Evolutionary conservation across 2,797 vertebrate species (phyloP).

Genomic region (Coluber constrictor): DNA sequence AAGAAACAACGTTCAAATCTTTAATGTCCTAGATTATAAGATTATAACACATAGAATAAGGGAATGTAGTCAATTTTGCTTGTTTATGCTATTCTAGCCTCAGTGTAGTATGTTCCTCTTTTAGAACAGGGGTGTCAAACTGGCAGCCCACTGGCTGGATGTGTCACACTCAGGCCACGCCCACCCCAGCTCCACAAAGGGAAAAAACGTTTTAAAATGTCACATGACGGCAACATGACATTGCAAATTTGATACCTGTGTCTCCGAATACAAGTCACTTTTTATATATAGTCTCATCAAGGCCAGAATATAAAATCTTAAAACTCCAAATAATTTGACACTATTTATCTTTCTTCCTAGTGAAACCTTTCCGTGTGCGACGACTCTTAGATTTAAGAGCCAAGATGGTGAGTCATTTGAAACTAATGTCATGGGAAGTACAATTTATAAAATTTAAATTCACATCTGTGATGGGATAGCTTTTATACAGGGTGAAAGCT

Average conservation of each 20-base stretch:
- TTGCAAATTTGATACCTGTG: too few species aligned
- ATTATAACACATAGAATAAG: background rate
- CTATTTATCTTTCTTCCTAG: conserved; percentile 65
- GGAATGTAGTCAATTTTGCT: background rate
- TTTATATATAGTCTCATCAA: background rate
- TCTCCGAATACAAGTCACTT: background rate
- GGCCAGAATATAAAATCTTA: background rate
- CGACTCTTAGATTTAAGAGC: conserved; percentile 85
- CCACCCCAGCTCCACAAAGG: too few species aligned
- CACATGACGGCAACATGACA: too few species aligned
- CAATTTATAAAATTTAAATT: background rate
- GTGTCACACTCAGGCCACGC: too few species aligned
- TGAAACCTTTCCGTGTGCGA: conserved; percentile 86
- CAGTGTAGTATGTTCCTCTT: too few species aligned
- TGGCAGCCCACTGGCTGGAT: too few species aligned
- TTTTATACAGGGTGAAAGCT: background rate
- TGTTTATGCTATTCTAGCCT: background rate
- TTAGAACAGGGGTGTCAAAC: background rate
- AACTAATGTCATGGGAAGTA: background rate
- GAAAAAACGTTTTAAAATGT: too few species aligned
- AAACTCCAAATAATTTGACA: background rate
- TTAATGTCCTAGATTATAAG: background rate
- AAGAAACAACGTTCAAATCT: background rate
- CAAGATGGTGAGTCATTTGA: conserved; percentile 80
- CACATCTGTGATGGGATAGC: background rate